Percentiles rank a stretch among this genome's conserved stretches.
Evolutionary conservation across 2,797 vertebrate genomes (phyloP).

Genomic region (Corythornis leucogaster): DNA sequence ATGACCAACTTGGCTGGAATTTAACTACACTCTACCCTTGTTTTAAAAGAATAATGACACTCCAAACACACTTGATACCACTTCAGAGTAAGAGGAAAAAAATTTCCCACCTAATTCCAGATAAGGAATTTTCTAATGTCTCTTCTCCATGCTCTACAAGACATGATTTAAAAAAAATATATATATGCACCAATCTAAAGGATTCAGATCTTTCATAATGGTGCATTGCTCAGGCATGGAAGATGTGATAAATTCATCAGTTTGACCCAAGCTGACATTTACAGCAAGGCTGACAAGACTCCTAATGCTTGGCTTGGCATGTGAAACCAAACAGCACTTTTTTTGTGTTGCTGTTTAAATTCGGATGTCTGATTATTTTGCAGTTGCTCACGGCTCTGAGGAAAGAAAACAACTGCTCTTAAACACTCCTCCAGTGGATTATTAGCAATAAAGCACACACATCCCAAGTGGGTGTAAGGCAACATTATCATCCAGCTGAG

Average conservation of each 20-base stretch:
- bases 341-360: neutral
- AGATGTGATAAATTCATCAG: neutral
- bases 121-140: neutral
- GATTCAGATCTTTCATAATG: neutral
- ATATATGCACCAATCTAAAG: neutral
- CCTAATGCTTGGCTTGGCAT: neutral
- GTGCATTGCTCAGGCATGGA: neutral
- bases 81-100: neutral
- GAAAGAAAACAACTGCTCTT: conserved; percentile 29
- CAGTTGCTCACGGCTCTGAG: neutral
- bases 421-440: conserved; percentile 22
- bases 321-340: neutral
- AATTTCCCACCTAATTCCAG: neutral
- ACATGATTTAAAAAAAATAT: neutral
- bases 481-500: conserved; percentile 38
- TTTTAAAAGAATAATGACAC: neutral
- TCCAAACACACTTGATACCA: neutral
- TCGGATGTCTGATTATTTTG: conserved; percentile 15
- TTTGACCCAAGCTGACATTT: neutral
- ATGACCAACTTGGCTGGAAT: neutral
- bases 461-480: neutral
- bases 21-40: neutral
- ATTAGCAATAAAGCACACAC: conserved; percentile 19
- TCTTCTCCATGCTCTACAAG: neutral
- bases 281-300: neutral